Conservation (phyloP, 2,888 invertebrate species). For the Chromoteleia sp. region DNA sequence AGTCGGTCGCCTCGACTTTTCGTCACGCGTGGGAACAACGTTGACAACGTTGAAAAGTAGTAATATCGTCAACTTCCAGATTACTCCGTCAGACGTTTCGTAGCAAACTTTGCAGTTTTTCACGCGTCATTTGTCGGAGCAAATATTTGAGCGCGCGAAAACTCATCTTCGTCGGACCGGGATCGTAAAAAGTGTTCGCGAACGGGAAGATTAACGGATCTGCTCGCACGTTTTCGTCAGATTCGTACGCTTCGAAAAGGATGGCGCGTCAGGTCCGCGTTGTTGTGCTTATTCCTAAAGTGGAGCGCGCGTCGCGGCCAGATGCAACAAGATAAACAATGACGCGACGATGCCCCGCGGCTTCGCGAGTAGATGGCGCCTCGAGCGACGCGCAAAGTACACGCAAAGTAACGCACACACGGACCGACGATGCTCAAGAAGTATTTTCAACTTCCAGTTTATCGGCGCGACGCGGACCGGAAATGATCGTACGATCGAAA, state of each 20-base stretch:
- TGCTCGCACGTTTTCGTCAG: background rate
- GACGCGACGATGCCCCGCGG: constrained; percentile 30
- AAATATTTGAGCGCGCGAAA: no score
- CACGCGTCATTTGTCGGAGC: no score
- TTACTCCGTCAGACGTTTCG: no score
- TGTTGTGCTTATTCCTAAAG: constrained; percentile 43
- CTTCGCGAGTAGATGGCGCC: constrained; percentile 13
- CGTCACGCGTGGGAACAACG: no score
- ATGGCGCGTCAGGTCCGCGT: constrained; percentile 22
- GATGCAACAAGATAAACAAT: constrained; percentile 45
- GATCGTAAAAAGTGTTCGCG: constrained; percentile 17
- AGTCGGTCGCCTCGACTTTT: background rate
- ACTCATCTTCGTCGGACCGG: no score
- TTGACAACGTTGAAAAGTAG: no score
- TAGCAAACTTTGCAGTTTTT: no score
- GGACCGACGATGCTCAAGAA: background rate
- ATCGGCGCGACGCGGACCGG: background rate
- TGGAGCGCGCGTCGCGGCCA: constrained; percentile 27
- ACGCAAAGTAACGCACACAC: constrained; percentile 1
- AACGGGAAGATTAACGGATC: constrained; percentile 23
- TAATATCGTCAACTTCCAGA: no score
- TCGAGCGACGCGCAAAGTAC: background rate
- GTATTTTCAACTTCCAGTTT: background rate
- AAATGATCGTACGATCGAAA: background rate
- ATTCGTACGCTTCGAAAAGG: constrained; percentile 21